These are phyloP conservation scores for Anabacerthia variegaticeps DNA, from an alignment of 2,797 vertebrate species.

Conservation along the genomic window DNA sequence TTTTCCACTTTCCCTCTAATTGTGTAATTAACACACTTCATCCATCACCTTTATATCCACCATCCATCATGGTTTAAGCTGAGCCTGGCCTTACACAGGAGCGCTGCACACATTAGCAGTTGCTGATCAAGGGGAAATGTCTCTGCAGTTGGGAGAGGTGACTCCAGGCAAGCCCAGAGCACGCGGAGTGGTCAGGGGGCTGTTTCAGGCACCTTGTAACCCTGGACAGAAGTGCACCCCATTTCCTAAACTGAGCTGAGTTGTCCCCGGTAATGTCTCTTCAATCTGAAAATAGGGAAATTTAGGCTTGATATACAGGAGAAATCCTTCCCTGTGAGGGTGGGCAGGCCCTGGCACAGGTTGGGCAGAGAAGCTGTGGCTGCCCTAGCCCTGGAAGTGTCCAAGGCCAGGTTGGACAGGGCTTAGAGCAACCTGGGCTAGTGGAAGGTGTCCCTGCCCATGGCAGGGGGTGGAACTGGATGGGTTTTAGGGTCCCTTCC, in stretches of 20 bases:
- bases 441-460: not conserved
- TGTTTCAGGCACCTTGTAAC: not conserved
- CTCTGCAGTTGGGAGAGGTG: not conserved
- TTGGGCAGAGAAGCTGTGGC: not conserved
- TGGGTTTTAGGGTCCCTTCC: not conserved
- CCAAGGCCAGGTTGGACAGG: not conserved
- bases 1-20: not conserved
- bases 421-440: not conserved
- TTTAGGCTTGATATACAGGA: not conserved
- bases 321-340: not conserved
- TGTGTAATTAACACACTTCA: constrained; percentile 3
- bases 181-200: accelerated
- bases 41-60: constrained; percentile 1
- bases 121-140: not conserved
- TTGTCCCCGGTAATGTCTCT: not conserved
- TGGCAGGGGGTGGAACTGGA: not conserved
- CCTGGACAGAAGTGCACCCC: not conserved
- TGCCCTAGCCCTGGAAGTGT: not conserved
- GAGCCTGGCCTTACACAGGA: not conserved
- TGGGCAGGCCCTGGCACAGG: not conserved
- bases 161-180: not conserved
- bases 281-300: not conserved
- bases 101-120: not conserved
- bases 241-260: not conserved
- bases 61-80: not conserved